Evolutionary conservation across 2,797 vertebrate genomes (phyloP).

Genomic region (Poecilia wingei): DNA sequence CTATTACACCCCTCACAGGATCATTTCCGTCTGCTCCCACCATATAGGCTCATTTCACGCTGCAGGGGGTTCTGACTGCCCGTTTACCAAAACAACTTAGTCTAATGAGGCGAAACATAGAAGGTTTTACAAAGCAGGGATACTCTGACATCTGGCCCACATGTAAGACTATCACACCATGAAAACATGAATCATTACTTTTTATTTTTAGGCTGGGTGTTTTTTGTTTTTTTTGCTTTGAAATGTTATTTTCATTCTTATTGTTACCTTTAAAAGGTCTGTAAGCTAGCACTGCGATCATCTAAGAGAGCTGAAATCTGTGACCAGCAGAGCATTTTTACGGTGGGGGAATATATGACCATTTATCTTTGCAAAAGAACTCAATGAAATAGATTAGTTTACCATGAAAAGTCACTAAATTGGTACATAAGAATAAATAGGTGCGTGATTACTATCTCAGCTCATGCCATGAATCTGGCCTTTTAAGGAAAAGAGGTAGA

Average conservation of each 20-base stretch:
- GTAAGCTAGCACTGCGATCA: not conserved
- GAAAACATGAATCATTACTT: constrained; percentile 1
- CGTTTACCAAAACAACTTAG: constrained; percentile 72
- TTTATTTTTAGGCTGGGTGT: not conserved
- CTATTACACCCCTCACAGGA: constrained; percentile 67
- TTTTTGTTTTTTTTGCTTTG: not conserved
- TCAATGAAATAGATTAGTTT: not conserved
- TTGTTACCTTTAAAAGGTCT: not conserved
- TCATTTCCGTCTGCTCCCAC: constrained; percentile 60
- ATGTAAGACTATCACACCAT: not conserved
- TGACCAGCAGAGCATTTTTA: not conserved
- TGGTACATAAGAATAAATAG: not conserved
- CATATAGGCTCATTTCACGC: constrained; percentile 63
- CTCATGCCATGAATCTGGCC: not conserved
- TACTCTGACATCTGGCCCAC: constrained; percentile 48
- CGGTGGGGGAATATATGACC: not conserved
- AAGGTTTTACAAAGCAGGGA: constrained; percentile 37
- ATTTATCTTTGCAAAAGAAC: not conserved
- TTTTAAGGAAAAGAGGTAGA: not conserved
- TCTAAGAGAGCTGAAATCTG: not conserved
- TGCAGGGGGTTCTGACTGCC: constrained; percentile 61
- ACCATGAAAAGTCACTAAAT: not conserved
- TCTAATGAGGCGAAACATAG: constrained; percentile 66
- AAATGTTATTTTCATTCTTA: not conserved
- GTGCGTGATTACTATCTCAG: not conserved